Base-by-base conservation (phyloP, 2,888 invertebrate genomes). In the Netelia virgata region DNA sequence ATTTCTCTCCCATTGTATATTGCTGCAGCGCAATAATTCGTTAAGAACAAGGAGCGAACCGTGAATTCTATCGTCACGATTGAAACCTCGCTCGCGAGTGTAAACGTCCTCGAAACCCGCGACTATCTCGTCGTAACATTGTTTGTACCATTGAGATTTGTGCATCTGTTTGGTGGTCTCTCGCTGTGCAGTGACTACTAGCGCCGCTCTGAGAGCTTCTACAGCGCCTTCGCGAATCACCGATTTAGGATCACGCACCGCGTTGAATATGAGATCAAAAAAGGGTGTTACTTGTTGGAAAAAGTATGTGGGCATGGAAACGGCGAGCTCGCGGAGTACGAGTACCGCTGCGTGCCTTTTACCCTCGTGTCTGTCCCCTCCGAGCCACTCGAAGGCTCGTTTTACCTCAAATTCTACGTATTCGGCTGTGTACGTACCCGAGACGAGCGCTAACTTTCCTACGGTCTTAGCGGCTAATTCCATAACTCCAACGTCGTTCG, bases 391-490 rank as follows among this genome's bases (percentile, higher is more conserved):
- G 92, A 98, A 97, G 0, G 99, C 98, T 91, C 98, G 95, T 93
- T 98, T 98, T 1, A 99, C 98, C 94, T 99, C 99, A 94, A 98
- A 98, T 91, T 99, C 99, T n/a, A 99, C 98, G 92, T 99, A 98
- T 92, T 99, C 98, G 0, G 98, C 98, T 43, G 99, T 97, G 93
- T 98, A 98, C 0, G 98, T 98, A 14, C 99, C 99, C 0, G 97
- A 98, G 18, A 97, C 96, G 23, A 98, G 95, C 1, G 99, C 99
- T 75, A 99, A 94, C 88, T 97, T 97, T 0, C 99, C 99, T 87
- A 99, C 97, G 3, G 99, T 99, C 92, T 98, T 97, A 1, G 99
- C 98, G 3, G 99, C 98, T 88, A 99, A 95, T 94, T 99, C 98
- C 97, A 99, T 98, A 0, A 99, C 98, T 16, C 97, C 96, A 0